Conservation (phyloP, 2,113 vertebrate genomes). For the Pseudorasbora parva region DNA sequence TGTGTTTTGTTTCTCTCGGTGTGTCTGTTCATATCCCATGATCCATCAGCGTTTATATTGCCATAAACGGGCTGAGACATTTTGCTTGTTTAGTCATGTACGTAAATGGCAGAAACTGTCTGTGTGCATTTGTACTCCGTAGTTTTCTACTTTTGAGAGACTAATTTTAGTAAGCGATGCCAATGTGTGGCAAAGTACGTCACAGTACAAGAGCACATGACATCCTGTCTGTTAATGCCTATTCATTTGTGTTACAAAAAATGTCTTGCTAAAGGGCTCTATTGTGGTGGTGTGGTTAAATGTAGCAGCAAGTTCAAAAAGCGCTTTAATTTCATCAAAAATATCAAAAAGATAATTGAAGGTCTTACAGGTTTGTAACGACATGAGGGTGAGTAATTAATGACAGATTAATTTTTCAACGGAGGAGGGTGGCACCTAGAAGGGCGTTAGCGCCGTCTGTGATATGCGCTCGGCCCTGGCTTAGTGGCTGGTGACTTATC, state of each 20-base stretch:
- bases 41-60: neutral
- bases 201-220: neutral
- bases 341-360: too few relatives aligned
- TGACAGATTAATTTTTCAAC: too few relatives aligned
- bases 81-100: neutral
- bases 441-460: too few relatives aligned
- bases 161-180: neutral
- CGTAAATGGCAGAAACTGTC: neutral
- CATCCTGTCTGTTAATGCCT: neutral
- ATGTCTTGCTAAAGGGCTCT: neutral
- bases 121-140: neutral
- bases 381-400: too few relatives aligned
- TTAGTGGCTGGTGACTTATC: too few relatives aligned
- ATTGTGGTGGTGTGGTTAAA: neutral
- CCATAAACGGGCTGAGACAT: neutral
- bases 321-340: too few relatives aligned
- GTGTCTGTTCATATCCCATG: neutral
- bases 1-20: neutral
- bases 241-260: neutral
- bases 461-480: too few relatives aligned
- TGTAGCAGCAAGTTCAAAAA: neutral
- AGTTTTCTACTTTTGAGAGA: neutral
- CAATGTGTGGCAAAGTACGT: neutral
- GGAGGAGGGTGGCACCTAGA: too few relatives aligned
- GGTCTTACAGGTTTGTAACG: too few relatives aligned